Conservation (phyloP, 2,113 vertebrate genomes). For the Aptenodytes patagonicus region DNA sequence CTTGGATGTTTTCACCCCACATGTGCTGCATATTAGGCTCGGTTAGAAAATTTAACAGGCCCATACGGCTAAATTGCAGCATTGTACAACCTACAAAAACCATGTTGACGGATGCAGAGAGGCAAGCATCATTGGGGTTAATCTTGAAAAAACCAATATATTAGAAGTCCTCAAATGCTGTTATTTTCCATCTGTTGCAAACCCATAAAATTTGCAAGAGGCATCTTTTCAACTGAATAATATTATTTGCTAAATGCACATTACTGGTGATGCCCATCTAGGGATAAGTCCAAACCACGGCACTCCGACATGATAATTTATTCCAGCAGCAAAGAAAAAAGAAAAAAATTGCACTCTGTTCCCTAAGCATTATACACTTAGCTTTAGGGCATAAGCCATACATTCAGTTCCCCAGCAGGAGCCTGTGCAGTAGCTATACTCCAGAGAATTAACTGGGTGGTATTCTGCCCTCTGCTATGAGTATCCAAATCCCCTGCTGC, state of each 20-base stretch:
- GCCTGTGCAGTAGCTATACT: neutral
- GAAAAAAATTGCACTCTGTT: neutral
- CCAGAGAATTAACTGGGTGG: neutral
- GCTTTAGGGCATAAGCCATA: conserved; percentile 23
- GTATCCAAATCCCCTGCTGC: neutral
- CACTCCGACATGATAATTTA: neutral
- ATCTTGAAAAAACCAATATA: neutral
- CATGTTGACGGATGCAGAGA: neutral
- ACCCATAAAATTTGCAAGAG: neutral
- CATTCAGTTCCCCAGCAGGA: neutral
- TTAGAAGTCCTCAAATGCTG: neutral
- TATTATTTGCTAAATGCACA: conserved; percentile 3
- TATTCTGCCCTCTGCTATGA: neutral
- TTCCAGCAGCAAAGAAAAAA: neutral
- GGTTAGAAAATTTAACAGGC: neutral
- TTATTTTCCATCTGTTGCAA: conserved; percentile 14
- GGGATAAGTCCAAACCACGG: neutral
- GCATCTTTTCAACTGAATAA: neutral
- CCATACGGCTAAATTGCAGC: neutral
- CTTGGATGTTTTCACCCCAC: neutral
- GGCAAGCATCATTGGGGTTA: neutral
- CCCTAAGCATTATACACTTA: conserved; percentile 4
- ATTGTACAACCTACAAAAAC: neutral
- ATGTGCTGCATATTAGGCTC: neutral
- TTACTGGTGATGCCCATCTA: neutral